Evolutionary conservation across 2,888 invertebrate genomes (phyloP).

Genomic region (Tortrix viridana): DNA sequence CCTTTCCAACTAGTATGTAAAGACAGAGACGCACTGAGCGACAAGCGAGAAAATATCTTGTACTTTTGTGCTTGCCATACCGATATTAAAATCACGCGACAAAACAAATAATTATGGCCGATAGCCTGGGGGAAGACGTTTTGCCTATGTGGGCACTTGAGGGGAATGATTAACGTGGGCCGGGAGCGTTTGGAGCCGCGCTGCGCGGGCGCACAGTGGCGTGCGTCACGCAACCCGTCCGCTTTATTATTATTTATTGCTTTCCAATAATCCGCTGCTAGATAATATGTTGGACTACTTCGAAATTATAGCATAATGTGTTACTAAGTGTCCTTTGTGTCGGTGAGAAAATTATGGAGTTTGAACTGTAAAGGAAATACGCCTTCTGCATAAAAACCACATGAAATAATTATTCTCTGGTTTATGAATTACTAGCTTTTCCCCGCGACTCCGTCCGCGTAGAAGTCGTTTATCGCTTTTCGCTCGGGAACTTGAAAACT

Average conservation of each 20-base stretch:
- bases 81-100: not conserved
- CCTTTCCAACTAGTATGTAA: no score
- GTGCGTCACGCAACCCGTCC: slow-evolving; percentile 77
- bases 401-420: no score
- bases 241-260: slow-evolving; percentile 82
- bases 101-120: not conserved
- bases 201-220: slow-evolving; percentile 63
- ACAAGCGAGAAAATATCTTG: no score
- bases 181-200: slow-evolving; percentile 26
- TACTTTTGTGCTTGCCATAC: no score
- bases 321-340: not conserved
- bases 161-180: slow-evolving; percentile 14
- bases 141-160: slow-evolving; percentile 34
- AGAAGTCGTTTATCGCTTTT: no score
- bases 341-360: not conserved
- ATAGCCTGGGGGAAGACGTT: slow-evolving; percentile 37
- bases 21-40: no score
- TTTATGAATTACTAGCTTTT: no score
- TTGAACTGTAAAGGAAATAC: no score
- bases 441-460: no score
- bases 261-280: slow-evolving; percentile 71
- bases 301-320: slow-evolving; percentile 32
- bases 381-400: no score
- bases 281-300: slow-evolving; percentile 57
- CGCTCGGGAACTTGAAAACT: no score